Conservation (phyloP, 1,140 invertebrate species). For the Oryzaephilus surinamensis region DNA sequence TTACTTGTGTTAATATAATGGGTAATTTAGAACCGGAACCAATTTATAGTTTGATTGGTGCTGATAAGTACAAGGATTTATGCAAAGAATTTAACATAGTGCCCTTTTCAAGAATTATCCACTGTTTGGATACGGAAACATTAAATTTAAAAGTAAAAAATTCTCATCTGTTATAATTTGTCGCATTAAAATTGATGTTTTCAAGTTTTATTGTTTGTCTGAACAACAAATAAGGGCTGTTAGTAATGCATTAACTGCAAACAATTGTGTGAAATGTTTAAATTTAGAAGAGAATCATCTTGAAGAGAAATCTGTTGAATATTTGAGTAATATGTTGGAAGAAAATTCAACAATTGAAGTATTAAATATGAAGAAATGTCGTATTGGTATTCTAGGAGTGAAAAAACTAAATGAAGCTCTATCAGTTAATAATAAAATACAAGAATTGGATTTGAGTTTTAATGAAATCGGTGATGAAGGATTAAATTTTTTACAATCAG, state of each 20-base stretch:
- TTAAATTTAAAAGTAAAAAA: conserved; percentile 39
- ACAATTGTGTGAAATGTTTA: conserved; percentile 33
- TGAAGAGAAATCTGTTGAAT: conserved; percentile 33
- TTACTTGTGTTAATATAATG: not conserved
- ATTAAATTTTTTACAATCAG: conserved; percentile 25
- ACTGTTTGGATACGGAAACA: conserved; percentile 27
- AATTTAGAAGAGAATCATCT: conserved; percentile 38
- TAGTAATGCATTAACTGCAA: conserved; percentile 30
- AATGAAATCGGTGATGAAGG: conserved; percentile 36
- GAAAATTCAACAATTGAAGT: conserved; percentile 32
- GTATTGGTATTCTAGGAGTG: conserved; percentile 35
- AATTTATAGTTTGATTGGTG: conserved; percentile 33
- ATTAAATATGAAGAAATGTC: conserved; percentile 37
- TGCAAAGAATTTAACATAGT: conserved; percentile 36
- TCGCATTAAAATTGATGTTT: no score
- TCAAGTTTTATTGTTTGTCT: conserved; percentile 37
- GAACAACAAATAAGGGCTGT: conserved; percentile 35
- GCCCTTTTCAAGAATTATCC: conserved; percentile 33
- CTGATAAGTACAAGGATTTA: conserved; percentile 32
- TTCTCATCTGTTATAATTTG: no score
- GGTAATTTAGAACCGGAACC: conserved; percentile 25
- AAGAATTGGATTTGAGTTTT: conserved; percentile 32
- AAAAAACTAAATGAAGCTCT: conserved; percentile 28
- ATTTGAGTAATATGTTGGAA: conserved; percentile 35
- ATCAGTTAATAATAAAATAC: conserved; percentile 24